Evolutionary conservation across 2,797 vertebrate genomes (phyloP).

Genomic region (Rallus crepitans): DNA sequence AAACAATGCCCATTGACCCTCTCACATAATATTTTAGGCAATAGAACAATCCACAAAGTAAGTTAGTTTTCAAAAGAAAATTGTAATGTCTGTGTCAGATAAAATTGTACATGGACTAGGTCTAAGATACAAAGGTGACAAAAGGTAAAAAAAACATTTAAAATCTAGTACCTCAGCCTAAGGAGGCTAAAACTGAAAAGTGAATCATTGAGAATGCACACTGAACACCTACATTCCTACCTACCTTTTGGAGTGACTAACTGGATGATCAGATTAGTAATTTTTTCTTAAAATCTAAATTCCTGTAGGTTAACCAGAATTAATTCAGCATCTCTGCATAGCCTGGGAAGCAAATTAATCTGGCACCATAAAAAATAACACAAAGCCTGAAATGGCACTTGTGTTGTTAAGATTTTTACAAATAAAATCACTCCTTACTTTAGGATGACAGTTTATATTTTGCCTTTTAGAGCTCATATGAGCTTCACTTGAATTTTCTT

Average conservation of each 20-base stretch:
- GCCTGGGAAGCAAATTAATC: neutral
- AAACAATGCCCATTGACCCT: neutral
- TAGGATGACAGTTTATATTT: neutral
- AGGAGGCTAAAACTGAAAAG: neutral
- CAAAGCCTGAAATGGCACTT: neutral
- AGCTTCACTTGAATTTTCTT: neutral
- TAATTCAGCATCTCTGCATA: neutral
- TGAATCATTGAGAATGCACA: neutral
- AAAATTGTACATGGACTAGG: neutral
- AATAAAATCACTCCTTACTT: neutral
- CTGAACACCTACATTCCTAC: neutral
- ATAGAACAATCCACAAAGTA: neutral
- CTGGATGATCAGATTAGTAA: neutral
- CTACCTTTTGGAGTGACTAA: neutral
- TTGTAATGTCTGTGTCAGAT: neutral
- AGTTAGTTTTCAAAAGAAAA: neutral
- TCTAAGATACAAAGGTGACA: neutral
- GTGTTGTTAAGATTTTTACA: neutral
- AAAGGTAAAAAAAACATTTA: neutral
- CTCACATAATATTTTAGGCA: neutral
- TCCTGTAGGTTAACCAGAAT: conserved; percentile 2
- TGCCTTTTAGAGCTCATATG: neutral
- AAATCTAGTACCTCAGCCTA: neutral
- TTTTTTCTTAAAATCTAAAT: neutral
- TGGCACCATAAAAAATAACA: neutral